These are phyloP conservation scores for Musca domestica DNA, from an alignment of 1,140 invertebrate genomes.

Conservation along the genomic window DNA sequence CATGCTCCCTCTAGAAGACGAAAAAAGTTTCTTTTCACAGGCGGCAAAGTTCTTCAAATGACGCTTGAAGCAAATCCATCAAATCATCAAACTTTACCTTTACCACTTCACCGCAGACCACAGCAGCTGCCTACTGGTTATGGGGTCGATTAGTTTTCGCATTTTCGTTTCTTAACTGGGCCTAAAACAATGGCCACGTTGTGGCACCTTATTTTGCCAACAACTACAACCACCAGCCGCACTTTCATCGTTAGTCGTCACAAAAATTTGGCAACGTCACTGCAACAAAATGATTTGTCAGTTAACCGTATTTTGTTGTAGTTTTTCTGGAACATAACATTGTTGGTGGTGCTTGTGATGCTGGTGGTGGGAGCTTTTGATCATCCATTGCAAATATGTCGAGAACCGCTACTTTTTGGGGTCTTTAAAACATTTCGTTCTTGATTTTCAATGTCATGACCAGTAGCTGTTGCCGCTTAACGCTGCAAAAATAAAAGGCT, in stretches of 20 bases:
- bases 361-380: too few species aligned
- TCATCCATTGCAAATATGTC: constrained; percentile 7
- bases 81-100: not conserved
- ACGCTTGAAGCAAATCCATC: constrained; percentile 15
- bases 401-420: constrained; percentile 12
- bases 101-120: not conserved
- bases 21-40: too few species aligned
- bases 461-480: not conserved
- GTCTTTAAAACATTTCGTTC: constrained; percentile 2
- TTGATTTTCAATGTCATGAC: not conserved
- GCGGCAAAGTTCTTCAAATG: constrained; percentile 5
- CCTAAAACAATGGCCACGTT: not conserved
- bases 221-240: not conserved
- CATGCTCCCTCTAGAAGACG: too few species aligned
- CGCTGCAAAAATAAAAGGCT: not conserved
- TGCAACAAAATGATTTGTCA: constrained; percentile 1
- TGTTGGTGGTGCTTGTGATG: not conserved
- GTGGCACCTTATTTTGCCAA: too few species aligned
- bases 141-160: not conserved
- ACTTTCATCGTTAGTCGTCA: not conserved
- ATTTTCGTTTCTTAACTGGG: not conserved
- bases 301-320: constrained; percentile 2
- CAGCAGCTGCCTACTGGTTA: not conserved
- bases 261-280: not conserved
- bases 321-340: not conserved